phyloP scores from a whole-genome alignment of 53 echinoderm and acorn worm genomes.

The Patiria pectinifera region DNA sequence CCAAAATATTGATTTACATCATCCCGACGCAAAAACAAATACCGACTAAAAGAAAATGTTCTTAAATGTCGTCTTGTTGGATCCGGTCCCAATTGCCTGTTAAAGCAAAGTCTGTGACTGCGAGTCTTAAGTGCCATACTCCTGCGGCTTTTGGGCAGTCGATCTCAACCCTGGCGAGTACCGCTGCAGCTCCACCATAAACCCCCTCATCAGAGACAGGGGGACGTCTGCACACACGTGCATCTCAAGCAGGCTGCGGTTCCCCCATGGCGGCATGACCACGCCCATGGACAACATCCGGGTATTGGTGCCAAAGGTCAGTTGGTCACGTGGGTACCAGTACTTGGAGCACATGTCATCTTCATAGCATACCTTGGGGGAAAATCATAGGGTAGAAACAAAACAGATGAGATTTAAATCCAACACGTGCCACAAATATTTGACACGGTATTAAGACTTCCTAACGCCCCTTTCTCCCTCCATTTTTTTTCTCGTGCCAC shows the following conservation, averaged over 20 bases:
- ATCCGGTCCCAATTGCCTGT: background rate
- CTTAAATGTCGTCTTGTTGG: no score
- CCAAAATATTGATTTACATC: no score
- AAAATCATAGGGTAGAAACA: background rate
- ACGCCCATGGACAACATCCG: conserved; percentile 56
- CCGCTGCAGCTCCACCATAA: conserved; percentile 33
- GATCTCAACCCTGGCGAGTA: conserved; percentile 34
- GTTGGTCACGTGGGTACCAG: conserved; percentile 47
- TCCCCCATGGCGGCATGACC: conserved; percentile 44
- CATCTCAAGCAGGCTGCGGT: conserved; percentile 42
- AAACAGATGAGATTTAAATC: background rate
- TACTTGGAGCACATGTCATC: conserved; percentile 53
- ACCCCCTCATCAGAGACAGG: conserved; percentile 31
- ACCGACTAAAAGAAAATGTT: no score
- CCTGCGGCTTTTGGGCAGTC: conserved; percentile 34
- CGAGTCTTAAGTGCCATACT: background rate
- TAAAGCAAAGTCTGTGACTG: background rate
- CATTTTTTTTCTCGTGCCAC: no score
- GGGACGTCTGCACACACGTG: conserved; percentile 30
- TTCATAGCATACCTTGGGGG: conserved; percentile 26
- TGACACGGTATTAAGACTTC: background rate
- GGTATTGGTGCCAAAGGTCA: conserved; percentile 23
- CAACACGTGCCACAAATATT: background rate
- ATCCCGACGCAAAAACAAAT: no score
- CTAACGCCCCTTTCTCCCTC: no score